These are phyloP conservation scores for Eonycteris spelaea DNA, from an alignment of 2,113 vertebrate genomes.

Conservation along the genomic window DNA sequence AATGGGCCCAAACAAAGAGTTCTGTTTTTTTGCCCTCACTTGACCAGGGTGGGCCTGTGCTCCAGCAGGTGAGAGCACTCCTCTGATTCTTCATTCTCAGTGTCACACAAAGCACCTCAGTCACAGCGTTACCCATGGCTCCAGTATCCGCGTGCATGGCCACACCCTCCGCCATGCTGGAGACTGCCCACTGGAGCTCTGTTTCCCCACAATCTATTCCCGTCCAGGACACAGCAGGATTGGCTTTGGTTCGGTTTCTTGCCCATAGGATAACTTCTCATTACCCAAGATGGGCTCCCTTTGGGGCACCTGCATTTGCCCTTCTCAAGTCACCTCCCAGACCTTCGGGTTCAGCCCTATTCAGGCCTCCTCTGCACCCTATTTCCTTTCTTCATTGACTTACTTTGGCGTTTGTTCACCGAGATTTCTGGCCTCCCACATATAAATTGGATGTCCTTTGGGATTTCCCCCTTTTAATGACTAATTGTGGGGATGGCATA, in stretches of 20 bases:
- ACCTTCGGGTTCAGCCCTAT: neutral
- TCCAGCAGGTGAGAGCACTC: neutral
- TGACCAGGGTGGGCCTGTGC: neutral
- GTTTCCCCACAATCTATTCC: too few relatives aligned
- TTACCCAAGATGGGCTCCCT: neutral
- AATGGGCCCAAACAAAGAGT: too few relatives aligned
- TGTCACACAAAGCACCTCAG: neutral
- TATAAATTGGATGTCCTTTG: neutral
- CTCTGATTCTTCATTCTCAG: neutral
- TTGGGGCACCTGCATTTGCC: neutral
- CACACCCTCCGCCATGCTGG: rapidly evolving
- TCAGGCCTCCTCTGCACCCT: neutral
- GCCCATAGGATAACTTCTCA: neutral
- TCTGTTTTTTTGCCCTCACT: neutral
- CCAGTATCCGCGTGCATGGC: rapidly evolving
- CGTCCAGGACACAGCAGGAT: neutral
- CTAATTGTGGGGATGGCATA: neutral
- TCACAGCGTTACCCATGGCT: neutral
- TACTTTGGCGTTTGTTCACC: neutral
- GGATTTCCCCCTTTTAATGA: neutral
- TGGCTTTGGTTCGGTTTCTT: neutral
- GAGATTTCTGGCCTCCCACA: neutral
- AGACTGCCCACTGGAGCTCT: neutral
- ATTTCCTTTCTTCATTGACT: neutral
- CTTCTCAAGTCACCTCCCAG: too few relatives aligned